phyloP scores from a whole-genome alignment of 1,140 invertebrate species.

The Whitmania pigra region DNA sequence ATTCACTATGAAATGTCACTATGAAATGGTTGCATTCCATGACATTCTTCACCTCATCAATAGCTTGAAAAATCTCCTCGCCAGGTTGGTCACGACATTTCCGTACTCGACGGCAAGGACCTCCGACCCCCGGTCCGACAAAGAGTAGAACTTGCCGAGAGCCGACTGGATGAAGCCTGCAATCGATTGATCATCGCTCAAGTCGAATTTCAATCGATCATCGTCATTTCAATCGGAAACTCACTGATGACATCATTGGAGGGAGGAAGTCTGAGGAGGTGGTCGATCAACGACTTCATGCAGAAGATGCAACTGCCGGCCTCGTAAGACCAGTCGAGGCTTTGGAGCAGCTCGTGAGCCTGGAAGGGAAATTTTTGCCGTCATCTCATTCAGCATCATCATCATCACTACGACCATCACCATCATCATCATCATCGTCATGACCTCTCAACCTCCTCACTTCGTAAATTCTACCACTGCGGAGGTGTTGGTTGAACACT shows the following conservation, averaged over 20 bases:
- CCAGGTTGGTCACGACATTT: not conserved
- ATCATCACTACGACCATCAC: not conserved
- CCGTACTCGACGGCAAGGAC: not conserved
- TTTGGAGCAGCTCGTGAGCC: not conserved
- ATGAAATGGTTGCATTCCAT: no score
- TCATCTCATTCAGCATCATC: not conserved
- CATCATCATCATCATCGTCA: not conserved
- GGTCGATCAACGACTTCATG: not conserved
- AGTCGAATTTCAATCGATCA: not conserved
- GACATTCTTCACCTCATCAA: conserved; percentile 10
- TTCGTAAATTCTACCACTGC: not conserved
- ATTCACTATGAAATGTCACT: no score
- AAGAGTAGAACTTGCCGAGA: conserved; percentile 1
- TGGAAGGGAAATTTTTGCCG: not conserved
- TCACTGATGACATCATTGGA: not conserved
- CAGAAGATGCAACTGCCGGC: not conserved
- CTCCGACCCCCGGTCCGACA: not conserved
- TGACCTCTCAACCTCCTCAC: not conserved
- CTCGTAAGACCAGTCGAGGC: conserved; percentile 1
- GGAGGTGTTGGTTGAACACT: not conserved
- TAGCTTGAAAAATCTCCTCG: not conserved
- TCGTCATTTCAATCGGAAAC: not conserved
- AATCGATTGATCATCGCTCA: not conserved
- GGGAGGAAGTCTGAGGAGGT: not conserved
- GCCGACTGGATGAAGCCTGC: not conserved